Evolutionary conservation across 1,140 invertebrate genomes (phyloP), one percentile per base, ranked within the genome.

Genomic region (Phocides pigmalion): DNA sequence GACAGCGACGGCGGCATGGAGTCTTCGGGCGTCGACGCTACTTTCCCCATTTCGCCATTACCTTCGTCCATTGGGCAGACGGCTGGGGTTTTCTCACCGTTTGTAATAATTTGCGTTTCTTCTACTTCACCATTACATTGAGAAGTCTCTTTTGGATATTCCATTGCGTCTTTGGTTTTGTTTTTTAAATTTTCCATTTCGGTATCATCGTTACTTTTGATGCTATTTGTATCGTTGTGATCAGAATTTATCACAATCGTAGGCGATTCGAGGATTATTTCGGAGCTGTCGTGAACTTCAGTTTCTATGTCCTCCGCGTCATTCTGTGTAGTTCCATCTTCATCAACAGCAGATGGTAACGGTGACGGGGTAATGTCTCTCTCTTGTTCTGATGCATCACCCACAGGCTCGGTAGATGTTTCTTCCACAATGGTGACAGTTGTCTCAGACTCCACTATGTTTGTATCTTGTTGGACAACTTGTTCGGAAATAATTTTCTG

Each of bases 1-100:
- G 71, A 69, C 41, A 58, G 47, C 15, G 76, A 68, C 22, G 79
- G 69, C 9, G 74, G 76, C 66, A 72, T 37, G 16, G 71, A 77
- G 22, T 78, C 75, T 25, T 74, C 76, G 0, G 74, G 49, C 12
- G 64, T 61, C 28, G 59, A 51, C 39, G 19, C 20, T 46, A 25
- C 47, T 44, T 59, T 25, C 44, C 59, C 50, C 50, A 41, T 15
- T 28, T 70, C 54, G 15, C 51, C 32, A 51, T 63, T 20, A 62
- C 41, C 25, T 12, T 50, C 67, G 5, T 14, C 56, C 11, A 32
- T 22, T 3, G 22, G 20, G 16, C 41, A 47, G n/a, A 37, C 37
- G 25, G 25, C 37, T n/a, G 62, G 54, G 15, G 41, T 51, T 32
- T 66, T 50, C 53, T 72, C 72, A 14, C 69, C 72, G 32, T 69